Base-by-base conservation (phyloP, 2,797 vertebrate species). In the Onychomys leucogaster region DNA sequence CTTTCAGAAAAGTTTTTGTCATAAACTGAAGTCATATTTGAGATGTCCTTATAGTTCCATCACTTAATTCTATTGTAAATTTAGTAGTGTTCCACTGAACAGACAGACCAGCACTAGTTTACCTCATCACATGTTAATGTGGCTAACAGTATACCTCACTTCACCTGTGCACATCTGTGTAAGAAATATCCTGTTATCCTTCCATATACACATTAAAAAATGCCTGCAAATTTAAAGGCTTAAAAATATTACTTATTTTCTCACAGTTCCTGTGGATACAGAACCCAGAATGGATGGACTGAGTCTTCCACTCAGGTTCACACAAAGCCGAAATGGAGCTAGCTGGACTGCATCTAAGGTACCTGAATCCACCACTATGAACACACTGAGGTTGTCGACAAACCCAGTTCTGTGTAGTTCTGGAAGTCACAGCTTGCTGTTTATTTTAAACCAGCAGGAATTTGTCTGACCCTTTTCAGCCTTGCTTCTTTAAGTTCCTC, bases 1-100 rank as follows among this genome's bases (percentile, higher is more conserved):
- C 9, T 89, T 94, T 37, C 37, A 55, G 21, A 84, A 61, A 23
- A 12, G 9, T 55, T 86, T 94, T 82, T 46, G 13, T 73, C 7
- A 85, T 91, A 93, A 21, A 5, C 10, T 43, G 69, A 96, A 89
- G 27, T 65, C 34, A 88, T 14, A 91, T 96, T 75, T 65, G 67
- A 96, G 71, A 95, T 57, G n/a, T 78, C 77, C 96, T 95, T 94
- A 46, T 55, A 52, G 95, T 89, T 87, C 94, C 94, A 96, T 82
- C 94, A 71, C 93, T 27, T 80, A 21, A 81, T 52, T 81, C 37
- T 71, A 19, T 46, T 80, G 69, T 80, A 73, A 59, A 43, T 37
- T 32, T 49, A 7, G 37, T 61, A 59, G 37, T 41, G 49, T 25
- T n/a, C 14, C 29, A 52, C 65, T 27, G 21, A 4, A n/a, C 21